A percentile compares a stretch with the other conserved stretches of the same genome.
phyloP scores from a whole-genome alignment of 2,888 invertebrate species.

The Oligia fasciuncula region DNA sequence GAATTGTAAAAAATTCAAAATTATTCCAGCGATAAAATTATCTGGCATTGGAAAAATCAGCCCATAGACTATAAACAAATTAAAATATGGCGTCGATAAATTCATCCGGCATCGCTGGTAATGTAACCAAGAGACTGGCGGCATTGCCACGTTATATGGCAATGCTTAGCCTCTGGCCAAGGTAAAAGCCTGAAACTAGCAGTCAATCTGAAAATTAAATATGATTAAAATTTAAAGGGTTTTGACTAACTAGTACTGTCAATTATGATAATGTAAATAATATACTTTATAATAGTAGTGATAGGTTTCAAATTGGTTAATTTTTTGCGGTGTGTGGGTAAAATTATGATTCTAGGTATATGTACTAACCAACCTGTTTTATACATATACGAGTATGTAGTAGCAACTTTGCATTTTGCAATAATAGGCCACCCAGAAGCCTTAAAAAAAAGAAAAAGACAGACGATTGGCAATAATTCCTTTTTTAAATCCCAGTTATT shows the following conservation, averaged over 20 bases:
- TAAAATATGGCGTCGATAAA: neutral
- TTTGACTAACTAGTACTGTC: no score
- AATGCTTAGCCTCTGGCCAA: neutral
- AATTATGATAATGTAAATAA: no score
- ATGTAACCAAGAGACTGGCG: neutral
- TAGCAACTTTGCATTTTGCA: neutral
- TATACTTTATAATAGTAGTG: neutral
- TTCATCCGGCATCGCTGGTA: neutral
- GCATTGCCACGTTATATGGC: neutral
- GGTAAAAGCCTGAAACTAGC: neutral
- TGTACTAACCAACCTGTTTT: neutral
- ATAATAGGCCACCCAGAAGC: slow-evolving; percentile 7
- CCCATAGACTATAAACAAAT: neutral
- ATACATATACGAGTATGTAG: no score
- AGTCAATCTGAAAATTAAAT: no score
- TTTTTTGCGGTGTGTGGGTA: neutral
- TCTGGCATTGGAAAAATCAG: no score
- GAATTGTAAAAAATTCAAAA: no score
- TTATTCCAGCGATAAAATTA: no score
- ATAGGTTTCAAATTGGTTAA: neutral
- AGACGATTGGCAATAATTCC: neutral
- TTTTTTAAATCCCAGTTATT: neutral
- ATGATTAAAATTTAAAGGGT: no score
- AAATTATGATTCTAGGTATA: neutral
- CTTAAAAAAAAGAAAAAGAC: neutral